phyloP scores from a whole-genome alignment of 1,140 invertebrate genomes.

The Ganaspis sp. region DNA sequence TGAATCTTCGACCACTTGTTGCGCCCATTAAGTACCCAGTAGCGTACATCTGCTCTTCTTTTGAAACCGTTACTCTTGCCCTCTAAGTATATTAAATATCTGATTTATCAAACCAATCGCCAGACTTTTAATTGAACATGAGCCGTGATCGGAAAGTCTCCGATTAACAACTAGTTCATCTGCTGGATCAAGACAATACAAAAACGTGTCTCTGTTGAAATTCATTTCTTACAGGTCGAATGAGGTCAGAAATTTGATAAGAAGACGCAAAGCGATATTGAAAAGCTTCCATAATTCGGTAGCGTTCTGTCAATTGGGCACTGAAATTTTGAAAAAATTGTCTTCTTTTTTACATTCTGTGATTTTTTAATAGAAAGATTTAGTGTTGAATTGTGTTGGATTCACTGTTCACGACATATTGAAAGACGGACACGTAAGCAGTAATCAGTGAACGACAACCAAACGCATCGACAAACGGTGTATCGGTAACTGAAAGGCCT shows the following conservation, averaged over 20 bases:
- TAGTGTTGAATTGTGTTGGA: not conserved
- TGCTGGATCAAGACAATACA: not conserved
- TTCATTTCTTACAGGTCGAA: not conserved
- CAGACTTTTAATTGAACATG: not conserved
- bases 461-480: slow-evolving; percentile 31
- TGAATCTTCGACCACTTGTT: slow-evolving; percentile 30
- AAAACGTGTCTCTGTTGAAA: not conserved
- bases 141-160: not conserved
- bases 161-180: not conserved
- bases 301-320: not conserved
- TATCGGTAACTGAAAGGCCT: slow-evolving; percentile 22
- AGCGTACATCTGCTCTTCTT: slow-evolving; percentile 28
- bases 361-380: not conserved
- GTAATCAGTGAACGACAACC: not conserved
- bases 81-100: not conserved
- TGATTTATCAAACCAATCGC: not conserved
- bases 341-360: not conserved
- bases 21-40: slow-evolving; percentile 27
- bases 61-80: slow-evolving; percentile 23
- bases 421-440: slow-evolving; percentile 22
- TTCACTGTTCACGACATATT: slow-evolving; percentile 24
- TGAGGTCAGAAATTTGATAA: slow-evolving; percentile 25
- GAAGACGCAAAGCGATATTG: slow-evolving; percentile 1
- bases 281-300: not conserved
- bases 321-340: not conserved